Conservation (phyloP, 2,888 invertebrate genomes). For the Chironomus tentans region DNA sequence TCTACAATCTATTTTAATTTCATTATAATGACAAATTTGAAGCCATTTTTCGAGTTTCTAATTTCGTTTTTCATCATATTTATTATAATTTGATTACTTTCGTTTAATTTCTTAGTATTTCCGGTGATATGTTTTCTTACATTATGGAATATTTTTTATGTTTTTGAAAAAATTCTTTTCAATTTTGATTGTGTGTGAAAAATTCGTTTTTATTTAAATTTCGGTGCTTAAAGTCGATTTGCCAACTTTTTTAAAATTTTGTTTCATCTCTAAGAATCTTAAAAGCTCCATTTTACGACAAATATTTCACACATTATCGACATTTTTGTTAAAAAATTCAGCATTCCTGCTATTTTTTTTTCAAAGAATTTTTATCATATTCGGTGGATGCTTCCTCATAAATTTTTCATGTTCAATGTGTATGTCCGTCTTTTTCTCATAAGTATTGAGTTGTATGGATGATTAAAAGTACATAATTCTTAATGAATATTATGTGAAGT, state of each 20-base stretch:
- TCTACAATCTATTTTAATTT: background rate
- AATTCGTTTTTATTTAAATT: background rate
- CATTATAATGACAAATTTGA: background rate
- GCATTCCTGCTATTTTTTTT: background rate
- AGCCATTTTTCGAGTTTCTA: background rate
- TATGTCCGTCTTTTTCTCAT: background rate
- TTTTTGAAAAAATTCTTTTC: too few relatives aligned
- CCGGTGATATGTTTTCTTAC: too few relatives aligned
- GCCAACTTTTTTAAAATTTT: too few relatives aligned
- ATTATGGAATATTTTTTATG: too few relatives aligned
- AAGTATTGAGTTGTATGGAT: background rate
- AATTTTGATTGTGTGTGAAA: background rate
- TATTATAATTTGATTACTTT: too few relatives aligned
- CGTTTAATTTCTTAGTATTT: too few relatives aligned
- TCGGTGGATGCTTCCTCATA: constrained; percentile 15
- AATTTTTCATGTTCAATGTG: background rate
- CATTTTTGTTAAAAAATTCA: background rate
- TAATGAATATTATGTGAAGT: too few relatives aligned
- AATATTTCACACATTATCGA: background rate
- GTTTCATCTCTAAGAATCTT: too few relatives aligned
- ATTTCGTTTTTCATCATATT: too few relatives aligned
- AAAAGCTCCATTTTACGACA: too few relatives aligned
- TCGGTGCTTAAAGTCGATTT: too few relatives aligned
- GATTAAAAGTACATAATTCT: too few relatives aligned
- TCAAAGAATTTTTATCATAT: background rate